Base-by-base conservation (phyloP, 2,797 vertebrate species). In the Spea hammondii region DNA sequence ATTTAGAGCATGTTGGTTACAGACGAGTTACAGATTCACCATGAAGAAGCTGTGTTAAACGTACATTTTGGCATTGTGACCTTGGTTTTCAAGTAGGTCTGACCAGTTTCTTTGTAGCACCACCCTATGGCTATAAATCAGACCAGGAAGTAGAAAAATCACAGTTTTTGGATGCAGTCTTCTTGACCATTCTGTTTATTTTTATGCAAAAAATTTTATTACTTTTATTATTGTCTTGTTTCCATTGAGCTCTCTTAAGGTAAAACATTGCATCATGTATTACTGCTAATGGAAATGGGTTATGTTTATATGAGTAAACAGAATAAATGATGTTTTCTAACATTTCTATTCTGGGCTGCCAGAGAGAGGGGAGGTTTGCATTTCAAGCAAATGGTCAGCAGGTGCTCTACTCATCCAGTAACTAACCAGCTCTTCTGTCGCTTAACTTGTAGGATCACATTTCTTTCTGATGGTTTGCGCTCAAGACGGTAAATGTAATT, bases 101-200 rank as follows among this genome's bases (percentile, higher is more conserved):
- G 45, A 13, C 11, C 14, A 4, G 6, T 48, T 17, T 78, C 53
- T 59, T 8, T 64, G 32, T 49, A 76, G 80, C 76, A 67, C 8
- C 48, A 78, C 65, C 78, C 73, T 53, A 44, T 76, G 60, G 73
- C 72, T 51, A 76, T 80, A 47, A n/a, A 65, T 14, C 68, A 73
- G 0, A 0, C 57, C 8, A 45, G 79, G 82, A 74, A 60, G 46
- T 83, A 62, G 10, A 74, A 10, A 76, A 82, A 8, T 5, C 0
- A 50, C n/a, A 47, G n/a, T 0, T 4, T 50, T 67, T 83, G 50
- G 53, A 71, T 72, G 69, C 46, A 57, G 51, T 76, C n/a, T 70
- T 46, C 48, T 50, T 45, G 14, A 74, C 3, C 5, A 6, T 67
- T 51, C 51, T 49, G 8, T 54, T 64, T 11, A 80, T 80, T 50